phyloP scores from a whole-genome alignment of 2,113 vertebrate genomes.

The Albula goreensis region DNA sequence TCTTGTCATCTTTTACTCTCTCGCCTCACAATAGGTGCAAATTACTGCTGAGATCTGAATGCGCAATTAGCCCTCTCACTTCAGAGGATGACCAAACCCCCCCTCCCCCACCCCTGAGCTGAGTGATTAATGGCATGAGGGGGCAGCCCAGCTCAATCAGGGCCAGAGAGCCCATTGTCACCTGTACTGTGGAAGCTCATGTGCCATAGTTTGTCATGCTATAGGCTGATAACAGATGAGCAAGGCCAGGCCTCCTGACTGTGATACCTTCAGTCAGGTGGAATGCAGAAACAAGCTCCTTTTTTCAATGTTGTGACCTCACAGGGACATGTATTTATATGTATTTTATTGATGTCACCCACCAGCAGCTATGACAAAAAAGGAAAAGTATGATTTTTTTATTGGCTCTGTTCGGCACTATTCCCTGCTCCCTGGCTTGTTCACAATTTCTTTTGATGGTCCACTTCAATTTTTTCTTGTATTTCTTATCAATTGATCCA shows the following conservation, averaged over 20 bases:
- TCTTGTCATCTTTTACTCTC: conserved; percentile 50
- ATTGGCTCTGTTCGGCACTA: neutral
- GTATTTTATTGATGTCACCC: neutral
- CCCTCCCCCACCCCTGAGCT: conserved; percentile 32
- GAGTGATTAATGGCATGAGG: conserved; percentile 43
- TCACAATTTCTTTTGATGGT: neutral
- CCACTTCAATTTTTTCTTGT: neutral
- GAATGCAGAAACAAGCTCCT: neutral
- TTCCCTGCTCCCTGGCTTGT: neutral
- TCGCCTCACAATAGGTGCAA: conserved; percentile 50
- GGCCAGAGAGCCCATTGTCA: conserved; percentile 3
- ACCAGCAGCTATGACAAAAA: neutral
- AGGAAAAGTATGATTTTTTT: neutral
- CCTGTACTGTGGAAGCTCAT: neutral
- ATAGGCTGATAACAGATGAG: neutral
- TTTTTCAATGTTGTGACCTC: neutral
- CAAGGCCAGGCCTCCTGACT: neutral
- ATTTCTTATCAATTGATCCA: neutral
- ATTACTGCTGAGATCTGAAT: conserved; percentile 45
- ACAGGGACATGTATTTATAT: neutral
- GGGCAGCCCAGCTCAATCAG: conserved; percentile 32
- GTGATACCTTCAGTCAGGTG: neutral
- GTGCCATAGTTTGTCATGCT: neutral
- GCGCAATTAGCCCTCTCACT: conserved; percentile 50
- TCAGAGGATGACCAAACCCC: conserved; percentile 12